Conservation (phyloP, 2,888 invertebrate genomes). For the Nemotelus pantherinus region DNA sequence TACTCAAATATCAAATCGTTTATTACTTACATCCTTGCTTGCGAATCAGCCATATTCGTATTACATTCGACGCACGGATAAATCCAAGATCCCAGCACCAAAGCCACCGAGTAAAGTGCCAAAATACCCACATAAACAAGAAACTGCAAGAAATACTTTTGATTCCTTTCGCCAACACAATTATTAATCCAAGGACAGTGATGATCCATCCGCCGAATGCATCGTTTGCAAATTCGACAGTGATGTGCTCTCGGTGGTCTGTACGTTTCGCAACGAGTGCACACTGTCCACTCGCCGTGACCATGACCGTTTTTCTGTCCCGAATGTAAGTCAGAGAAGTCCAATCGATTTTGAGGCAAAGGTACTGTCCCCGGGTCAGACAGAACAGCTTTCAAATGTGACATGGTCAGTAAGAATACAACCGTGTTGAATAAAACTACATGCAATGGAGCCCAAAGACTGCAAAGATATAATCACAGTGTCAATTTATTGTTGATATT, state of each 20-base stretch:
- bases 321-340: conserved; percentile 79
- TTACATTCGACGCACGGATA: conserved; percentile 75
- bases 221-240: conserved; percentile 86
- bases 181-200: conserved; percentile 95
- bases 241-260: conserved; percentile 87
- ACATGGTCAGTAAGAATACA: conserved; percentile 76
- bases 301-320: conserved; percentile 67
- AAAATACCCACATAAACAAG: conserved; percentile 79
- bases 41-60: conserved; percentile 72
- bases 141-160: conserved; percentile 92
- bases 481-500: background rate
- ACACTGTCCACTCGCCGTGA: conserved; percentile 80
- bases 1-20: background rate
- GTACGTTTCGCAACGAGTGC: conserved; percentile 82
- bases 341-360: conserved; percentile 75
- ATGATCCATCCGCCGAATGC: conserved; percentile 69
- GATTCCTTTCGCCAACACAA: conserved; percentile 91
- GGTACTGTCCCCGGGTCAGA: conserved; percentile 92
- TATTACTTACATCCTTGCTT: conserved; percentile 76
- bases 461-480: conserved; percentile 61
- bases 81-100: conserved; percentile 79
- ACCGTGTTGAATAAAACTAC: conserved; percentile 82
- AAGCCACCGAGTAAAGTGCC: conserved; percentile 73
- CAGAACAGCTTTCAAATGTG: conserved; percentile 85
- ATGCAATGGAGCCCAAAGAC: conserved; percentile 85